Conservation (phyloP, 2,113 vertebrate species). For the Phylloscopus trochiloides region DNA sequence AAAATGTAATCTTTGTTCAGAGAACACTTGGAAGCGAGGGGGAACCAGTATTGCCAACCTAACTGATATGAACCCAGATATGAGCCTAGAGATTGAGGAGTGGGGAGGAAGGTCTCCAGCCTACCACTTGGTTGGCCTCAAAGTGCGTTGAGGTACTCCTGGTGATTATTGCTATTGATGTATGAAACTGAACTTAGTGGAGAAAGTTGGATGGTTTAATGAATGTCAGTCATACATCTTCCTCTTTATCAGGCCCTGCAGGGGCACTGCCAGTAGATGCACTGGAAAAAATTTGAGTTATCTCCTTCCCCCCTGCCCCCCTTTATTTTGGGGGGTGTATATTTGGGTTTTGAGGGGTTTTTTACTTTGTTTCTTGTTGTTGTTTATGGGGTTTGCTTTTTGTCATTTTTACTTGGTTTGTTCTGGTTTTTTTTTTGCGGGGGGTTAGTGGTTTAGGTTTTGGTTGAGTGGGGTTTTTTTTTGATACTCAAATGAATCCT, state of each 20-base stretch:
- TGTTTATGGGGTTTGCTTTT: not conserved
- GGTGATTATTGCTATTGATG: not conserved
- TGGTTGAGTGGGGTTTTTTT: not conserved
- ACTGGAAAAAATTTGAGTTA: not conserved
- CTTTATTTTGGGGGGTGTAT: not conserved
- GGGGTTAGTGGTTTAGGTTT: not conserved
- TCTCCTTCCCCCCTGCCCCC: not conserved
- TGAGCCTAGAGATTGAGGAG: not conserved
- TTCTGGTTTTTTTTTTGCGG: no score
- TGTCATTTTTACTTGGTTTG: not conserved
- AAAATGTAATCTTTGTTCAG: not conserved
- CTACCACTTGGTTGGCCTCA: not conserved
- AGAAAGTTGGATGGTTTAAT: not conserved
- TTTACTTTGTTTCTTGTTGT: not conserved
- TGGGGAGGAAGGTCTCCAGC: not conserved
- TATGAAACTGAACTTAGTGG: not conserved
- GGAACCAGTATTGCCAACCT: accelerated
- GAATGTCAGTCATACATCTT: not conserved
- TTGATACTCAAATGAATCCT: not conserved
- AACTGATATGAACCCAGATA: not conserved
- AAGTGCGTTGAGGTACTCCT: not conserved
- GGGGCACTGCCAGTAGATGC: not conserved
- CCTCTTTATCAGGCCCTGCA: not conserved
- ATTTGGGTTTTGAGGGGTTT: not conserved
- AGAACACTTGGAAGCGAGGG: accelerated